Conservation (phyloP, 2,888 invertebrate species). For the Galerucella pusilla region DNA sequence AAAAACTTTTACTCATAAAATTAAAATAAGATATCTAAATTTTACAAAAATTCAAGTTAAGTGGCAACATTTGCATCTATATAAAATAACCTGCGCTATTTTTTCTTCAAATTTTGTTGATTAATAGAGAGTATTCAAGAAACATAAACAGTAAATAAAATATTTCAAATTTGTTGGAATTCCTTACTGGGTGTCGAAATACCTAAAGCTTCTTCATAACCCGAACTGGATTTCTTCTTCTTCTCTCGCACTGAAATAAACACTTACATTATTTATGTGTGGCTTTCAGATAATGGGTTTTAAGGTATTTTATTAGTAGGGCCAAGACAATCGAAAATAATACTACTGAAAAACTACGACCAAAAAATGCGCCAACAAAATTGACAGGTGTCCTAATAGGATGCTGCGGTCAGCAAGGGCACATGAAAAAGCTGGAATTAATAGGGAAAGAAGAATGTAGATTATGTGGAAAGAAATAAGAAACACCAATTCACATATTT, state of each 20-base stretch:
- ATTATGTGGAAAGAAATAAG: too few species aligned
- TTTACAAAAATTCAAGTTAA: background rate
- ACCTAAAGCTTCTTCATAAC: slow-evolving; percentile 91
- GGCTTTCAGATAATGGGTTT: too few species aligned
- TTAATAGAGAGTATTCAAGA: slow-evolving; percentile 23
- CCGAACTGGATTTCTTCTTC: slow-evolving; percentile 73
- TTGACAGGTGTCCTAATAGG: too few species aligned
- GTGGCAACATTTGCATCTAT: background rate
- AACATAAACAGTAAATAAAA: slow-evolving; percentile 18
- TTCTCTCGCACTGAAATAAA: slow-evolving; percentile 59
- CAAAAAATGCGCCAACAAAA: too few species aligned
- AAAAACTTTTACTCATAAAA: background rate
- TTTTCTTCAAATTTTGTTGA: background rate
- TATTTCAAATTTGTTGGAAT: slow-evolving; percentile 63
- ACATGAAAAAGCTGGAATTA: too few species aligned
- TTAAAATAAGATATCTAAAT: background rate
- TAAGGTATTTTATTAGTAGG: too few species aligned
- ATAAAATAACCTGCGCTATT: slow-evolving; percentile 24
- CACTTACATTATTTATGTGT: too few species aligned
- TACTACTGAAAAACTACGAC: too few species aligned
- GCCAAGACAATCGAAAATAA: too few species aligned
- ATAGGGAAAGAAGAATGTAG: too few species aligned
- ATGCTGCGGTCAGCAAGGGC: too few species aligned
- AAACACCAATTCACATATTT: too few species aligned
- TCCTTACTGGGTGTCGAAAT: slow-evolving; percentile 94